Percentiles rank a stretch among this genome's conserved stretches.
Evolutionary conservation across 2,797 vertebrate genomes (phyloP).

Genomic region (Prunella strophiata): DNA sequence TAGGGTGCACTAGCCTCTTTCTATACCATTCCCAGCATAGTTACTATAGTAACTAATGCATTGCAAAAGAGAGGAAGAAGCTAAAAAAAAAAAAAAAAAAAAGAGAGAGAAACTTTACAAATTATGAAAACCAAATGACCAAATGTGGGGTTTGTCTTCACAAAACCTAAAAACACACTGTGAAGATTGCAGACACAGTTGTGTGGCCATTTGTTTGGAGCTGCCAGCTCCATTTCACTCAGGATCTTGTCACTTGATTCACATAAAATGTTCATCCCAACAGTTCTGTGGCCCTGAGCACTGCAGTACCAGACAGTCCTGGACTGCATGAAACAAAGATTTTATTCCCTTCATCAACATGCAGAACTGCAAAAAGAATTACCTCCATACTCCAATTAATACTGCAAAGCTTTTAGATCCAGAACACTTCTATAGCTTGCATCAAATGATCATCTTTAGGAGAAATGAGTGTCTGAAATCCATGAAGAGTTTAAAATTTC

Average conservation of each 20-base stretch:
- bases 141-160: neutral
- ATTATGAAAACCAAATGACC: slow-evolving; percentile 3
- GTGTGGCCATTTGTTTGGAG: slow-evolving; percentile 22
- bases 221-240: neutral
- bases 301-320: neutral
- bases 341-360: neutral
- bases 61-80: slow-evolving; percentile 49
- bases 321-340: neutral
- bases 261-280: neutral
- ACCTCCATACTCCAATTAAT: neutral
- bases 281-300: neutral
- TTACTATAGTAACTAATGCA: slow-evolving; percentile 81
- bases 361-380: neutral
- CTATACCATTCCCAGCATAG: slow-evolving; percentile 73
- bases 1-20: slow-evolving; percentile 66
- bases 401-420: neutral
- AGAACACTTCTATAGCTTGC: neutral
- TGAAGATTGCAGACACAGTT: neutral
- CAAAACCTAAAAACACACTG: neutral
- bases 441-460: neutral
- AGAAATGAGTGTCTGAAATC: neutral
- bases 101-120: slow-evolving; percentile 15
- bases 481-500: neutral
- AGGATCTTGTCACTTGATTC: neutral
- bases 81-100: neutral